Conservation (phyloP, 2,888 invertebrate species). For the Melikaiella ostensackeni region DNA sequence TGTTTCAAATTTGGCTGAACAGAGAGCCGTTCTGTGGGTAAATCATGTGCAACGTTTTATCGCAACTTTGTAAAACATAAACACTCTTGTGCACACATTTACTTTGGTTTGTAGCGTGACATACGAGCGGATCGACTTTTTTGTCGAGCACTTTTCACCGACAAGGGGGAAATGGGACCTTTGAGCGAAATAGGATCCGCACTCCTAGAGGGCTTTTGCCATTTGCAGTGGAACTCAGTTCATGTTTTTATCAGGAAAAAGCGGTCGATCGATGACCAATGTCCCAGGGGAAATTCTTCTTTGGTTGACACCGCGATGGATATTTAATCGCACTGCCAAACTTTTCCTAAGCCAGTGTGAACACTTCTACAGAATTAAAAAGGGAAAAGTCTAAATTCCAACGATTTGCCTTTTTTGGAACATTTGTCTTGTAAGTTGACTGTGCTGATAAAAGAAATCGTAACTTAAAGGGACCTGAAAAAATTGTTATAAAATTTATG, state of each 20-base stretch:
- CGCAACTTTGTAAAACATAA: constrained; percentile 19
- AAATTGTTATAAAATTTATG: too few relatives aligned
- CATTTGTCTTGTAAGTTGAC: not conserved
- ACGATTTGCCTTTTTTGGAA: not conserved
- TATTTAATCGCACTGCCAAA: constrained; percentile 28
- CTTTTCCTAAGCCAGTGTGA: constrained; percentile 14
- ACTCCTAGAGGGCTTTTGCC: constrained; percentile 12
- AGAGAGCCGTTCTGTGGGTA: not conserved
- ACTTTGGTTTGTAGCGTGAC: constrained; percentile 1
- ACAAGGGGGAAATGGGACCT: constrained; percentile 29
- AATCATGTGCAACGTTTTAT: not conserved
- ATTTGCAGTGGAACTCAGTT: constrained; percentile 14
- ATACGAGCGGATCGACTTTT: not conserved
- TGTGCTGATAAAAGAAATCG: too few relatives aligned
- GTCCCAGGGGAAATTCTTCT: constrained; percentile 28
- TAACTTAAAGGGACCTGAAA: too few relatives aligned
- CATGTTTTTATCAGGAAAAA: constrained; percentile 43
- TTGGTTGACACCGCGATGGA: constrained; percentile 30
- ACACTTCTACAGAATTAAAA: not conserved
- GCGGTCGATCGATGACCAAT: constrained; percentile 41
- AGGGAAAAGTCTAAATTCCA: not conserved
- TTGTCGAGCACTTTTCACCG: constrained; percentile 29
- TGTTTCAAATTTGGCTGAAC: not conserved
- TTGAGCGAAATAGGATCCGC: constrained; percentile 35
- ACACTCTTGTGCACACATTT: constrained; percentile 22